phyloP scores from a whole-genome alignment of 2,113 vertebrate genomes.

The Xenotilapia longispinis region DNA sequence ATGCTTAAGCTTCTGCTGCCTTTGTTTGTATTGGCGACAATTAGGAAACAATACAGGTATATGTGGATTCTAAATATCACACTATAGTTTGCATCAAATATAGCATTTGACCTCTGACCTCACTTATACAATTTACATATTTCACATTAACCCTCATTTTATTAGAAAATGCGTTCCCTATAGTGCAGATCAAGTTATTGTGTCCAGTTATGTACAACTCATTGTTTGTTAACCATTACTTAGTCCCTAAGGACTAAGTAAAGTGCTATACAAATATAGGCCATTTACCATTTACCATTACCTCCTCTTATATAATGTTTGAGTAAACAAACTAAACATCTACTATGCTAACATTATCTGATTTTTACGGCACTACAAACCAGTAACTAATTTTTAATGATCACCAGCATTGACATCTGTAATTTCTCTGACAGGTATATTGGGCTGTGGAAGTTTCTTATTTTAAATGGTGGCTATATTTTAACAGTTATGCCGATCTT shows the following conservation, averaged over 20 bases:
- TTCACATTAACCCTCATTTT: background rate
- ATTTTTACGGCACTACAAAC: background rate
- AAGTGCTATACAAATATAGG: background rate
- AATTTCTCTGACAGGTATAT: background rate
- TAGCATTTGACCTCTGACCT: background rate
- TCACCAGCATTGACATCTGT: background rate
- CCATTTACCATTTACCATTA: background rate
- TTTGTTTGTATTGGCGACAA: background rate
- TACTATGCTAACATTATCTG: background rate
- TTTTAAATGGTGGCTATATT: background rate
- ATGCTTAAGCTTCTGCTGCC: background rate
- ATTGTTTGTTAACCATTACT: background rate
- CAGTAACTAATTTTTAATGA: background rate
- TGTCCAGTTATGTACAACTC: background rate
- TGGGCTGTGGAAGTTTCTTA: background rate
- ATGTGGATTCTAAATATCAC: background rate
- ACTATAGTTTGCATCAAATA: background rate
- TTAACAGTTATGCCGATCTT: background rate
- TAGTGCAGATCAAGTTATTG: background rate
- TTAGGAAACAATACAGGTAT: background rate
- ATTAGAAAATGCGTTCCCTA: background rate
- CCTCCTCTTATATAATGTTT: background rate
- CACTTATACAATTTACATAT: background rate
- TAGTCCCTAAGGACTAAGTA: accelerated
- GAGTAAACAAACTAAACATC: background rate